Conservation (phyloP, 2,888 invertebrate genomes). For the Ophion ellenae region DNA sequence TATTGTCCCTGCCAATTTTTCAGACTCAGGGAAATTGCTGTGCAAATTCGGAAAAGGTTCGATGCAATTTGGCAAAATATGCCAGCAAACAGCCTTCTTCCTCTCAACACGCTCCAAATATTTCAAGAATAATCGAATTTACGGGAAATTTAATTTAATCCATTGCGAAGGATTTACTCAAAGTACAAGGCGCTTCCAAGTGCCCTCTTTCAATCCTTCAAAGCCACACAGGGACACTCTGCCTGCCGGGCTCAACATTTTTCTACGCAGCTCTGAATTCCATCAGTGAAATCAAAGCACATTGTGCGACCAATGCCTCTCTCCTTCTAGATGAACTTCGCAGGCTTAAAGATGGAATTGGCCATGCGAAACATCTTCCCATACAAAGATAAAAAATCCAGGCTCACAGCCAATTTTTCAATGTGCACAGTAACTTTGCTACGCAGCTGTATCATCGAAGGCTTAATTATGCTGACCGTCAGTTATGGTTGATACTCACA, state of each 20-base stretch:
- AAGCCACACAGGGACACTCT: no score
- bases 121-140: background rate
- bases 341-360: no score
- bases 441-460: background rate
- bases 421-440: background rate
- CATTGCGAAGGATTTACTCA: no score
- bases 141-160: background rate
- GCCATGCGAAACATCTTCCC: no score
- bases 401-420: background rate
- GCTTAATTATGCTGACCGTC: background rate
- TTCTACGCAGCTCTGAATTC: no score
- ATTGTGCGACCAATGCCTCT: no score
- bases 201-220: no score
- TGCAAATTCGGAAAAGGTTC: background rate
- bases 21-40: background rate
- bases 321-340: no score
- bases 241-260: no score
- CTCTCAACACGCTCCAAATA: background rate
- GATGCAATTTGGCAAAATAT: background rate
- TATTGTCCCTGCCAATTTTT: background rate
- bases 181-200: no score
- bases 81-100: background rate
- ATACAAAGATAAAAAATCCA: background rate
- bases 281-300: no score
- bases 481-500: conserved; percentile 12